Conservation (phyloP, 1,140 invertebrate genomes). For the Octopus sinensis region DNA sequence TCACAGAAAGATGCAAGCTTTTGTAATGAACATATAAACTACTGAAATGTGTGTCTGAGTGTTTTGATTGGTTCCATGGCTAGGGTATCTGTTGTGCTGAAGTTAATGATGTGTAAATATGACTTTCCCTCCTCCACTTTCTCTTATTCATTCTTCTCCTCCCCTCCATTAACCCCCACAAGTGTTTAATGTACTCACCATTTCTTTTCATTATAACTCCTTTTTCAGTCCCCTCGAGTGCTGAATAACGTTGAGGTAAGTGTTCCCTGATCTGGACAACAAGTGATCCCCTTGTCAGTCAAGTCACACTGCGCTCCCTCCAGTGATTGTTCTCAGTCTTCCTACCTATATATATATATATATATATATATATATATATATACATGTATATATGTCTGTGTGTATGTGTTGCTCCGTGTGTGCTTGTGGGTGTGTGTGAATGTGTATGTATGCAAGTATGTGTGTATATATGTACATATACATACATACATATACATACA, state of each 20-base stretch:
- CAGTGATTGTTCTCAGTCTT: not conserved
- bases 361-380: conserved; percentile 1
- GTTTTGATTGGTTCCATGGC: no score
- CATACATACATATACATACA: no score
- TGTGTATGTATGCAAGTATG: no score
- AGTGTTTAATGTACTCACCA: not conserved
- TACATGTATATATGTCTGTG: not conserved
- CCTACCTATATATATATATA: not conserved
- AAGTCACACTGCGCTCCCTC: no score
- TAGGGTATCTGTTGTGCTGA: no score
- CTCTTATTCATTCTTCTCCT: not conserved
- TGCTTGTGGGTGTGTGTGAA: no score
- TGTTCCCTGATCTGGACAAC: not conserved
- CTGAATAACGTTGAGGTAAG: conserved; percentile 30
- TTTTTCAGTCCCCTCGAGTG: conserved; percentile 38
- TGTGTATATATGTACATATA: no score
- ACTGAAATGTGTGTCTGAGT: not conserved
- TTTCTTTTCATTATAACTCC: conserved; percentile 8
- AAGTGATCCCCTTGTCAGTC: no score
- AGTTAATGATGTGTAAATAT: no score
- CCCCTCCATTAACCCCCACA: not conserved
- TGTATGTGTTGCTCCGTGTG: no score
- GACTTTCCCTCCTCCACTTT: not conserved
- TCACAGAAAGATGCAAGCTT: no score
- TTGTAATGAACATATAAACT: no score